Evolutionary conservation across 2,797 vertebrate genomes (phyloP).

Genomic region (Pampus argenteus): DNA sequence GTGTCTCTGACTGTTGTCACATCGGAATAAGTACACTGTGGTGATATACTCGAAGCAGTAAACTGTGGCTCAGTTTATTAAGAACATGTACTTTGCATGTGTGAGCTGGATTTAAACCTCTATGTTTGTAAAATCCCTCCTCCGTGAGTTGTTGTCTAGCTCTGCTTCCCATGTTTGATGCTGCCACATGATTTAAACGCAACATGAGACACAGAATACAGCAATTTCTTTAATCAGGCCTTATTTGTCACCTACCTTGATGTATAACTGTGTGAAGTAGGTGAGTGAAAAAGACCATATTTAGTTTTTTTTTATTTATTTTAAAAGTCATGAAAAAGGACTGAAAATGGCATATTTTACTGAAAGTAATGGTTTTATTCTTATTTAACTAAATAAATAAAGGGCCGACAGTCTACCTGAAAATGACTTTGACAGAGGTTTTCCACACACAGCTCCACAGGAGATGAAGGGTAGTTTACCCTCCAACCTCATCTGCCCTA

Average conservation of each 20-base stretch:
- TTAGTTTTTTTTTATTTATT: constrained; percentile 18
- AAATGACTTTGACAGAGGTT: constrained; percentile 47
- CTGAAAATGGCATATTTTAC: neutral
- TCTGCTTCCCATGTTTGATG: neutral
- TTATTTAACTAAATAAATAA: neutral
- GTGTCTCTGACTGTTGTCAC: neutral
- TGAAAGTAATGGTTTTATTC: constrained; percentile 5
- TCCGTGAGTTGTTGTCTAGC: neutral
- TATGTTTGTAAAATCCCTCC: constrained; percentile 7
- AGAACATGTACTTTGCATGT: neutral
- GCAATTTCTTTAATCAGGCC: neutral
- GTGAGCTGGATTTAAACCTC: neutral
- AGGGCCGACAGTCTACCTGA: neutral
- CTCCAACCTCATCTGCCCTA: constrained; percentile 36
- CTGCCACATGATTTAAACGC: neutral
- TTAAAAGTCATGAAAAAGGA: constrained; percentile 3
- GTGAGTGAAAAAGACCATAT: constrained; percentile 12
- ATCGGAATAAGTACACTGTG: neutral
- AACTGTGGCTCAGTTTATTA: neutral
- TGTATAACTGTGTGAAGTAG: neutral
- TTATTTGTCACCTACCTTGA: neutral
- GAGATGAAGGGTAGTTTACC: constrained; percentile 33
- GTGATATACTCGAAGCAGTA: neutral
- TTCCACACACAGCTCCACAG: constrained; percentile 12
- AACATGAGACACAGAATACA: neutral